Evolutionary conservation across 35 echinoderm and acorn worm species (phyloP).

Genomic region (Amphiura filiformis): DNA sequence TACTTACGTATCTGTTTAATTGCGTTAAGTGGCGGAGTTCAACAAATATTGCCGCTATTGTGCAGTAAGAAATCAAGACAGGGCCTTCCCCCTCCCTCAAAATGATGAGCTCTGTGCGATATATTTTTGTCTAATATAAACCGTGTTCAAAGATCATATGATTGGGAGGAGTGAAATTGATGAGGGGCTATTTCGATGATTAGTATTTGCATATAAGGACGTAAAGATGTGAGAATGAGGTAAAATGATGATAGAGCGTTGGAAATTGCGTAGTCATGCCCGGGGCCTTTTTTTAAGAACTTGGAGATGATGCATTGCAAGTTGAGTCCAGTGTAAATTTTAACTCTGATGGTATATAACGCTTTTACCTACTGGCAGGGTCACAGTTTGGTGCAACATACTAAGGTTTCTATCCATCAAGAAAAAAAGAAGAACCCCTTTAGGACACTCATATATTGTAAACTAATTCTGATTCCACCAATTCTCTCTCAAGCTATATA

Average conservation of each 20-base stretch:
- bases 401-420: not conserved
- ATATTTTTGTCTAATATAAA: constrained; percentile 8
- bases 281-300: not conserved
- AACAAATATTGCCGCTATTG: constrained; percentile 20
- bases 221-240: not conserved
- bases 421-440: not conserved
- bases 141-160: constrained; percentile 13
- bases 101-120: not conserved
- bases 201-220: constrained; percentile 28
- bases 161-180: constrained; percentile 8
- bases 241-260: not conserved
- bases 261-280: not conserved
- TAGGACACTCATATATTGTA: not conserved
- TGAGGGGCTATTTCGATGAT: not conserved
- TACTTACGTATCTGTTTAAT: constrained; percentile 62
- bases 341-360: not conserved
- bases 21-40: constrained; percentile 59
- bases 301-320: not conserved
- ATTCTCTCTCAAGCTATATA: not conserved
- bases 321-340: not conserved
- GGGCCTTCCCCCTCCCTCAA: not conserved
- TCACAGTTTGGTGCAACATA: not conserved
- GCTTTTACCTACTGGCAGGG: not conserved
- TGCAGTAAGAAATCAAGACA: not conserved
- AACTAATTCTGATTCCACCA: constrained; percentile 4